Evolutionary conservation across 2,888 invertebrate genomes (phyloP).

Genomic region (Melieria crassipennis): DNA sequence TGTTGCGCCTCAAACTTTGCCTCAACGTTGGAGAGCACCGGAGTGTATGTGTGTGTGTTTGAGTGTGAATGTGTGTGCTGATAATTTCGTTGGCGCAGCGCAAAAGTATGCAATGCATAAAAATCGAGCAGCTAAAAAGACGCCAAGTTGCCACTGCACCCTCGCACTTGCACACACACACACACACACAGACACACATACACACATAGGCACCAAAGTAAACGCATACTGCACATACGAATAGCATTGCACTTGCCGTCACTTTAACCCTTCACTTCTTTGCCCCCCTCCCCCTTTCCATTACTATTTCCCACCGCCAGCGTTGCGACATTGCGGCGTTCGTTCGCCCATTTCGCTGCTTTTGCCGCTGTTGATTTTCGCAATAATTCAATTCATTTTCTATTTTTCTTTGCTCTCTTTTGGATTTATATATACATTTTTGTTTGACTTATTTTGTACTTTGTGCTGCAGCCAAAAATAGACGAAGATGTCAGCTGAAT

Average conservation of each 20-base stretch:
- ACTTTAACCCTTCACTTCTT: constrained; percentile 4
- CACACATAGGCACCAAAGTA: background rate
- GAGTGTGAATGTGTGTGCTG: constrained; percentile 9
- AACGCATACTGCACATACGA: constrained; percentile 3
- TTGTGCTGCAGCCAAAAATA: constrained; percentile 23
- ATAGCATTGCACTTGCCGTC: constrained; percentile 24
- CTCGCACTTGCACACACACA: background rate
- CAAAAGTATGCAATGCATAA: constrained; percentile 44
- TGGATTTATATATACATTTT: constrained; percentile 12
- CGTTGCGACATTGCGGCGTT: background rate
- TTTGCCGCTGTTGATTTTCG: constrained; percentile 47
- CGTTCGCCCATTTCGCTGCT: constrained; percentile 2
- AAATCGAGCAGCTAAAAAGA: constrained; percentile 32
- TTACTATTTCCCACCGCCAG: background rate
- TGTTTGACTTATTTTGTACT: background rate
- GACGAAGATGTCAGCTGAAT: constrained; percentile 16
- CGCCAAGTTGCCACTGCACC: constrained; percentile 15
- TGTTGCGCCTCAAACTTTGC: no score
- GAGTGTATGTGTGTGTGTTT: background rate
- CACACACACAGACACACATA: background rate
- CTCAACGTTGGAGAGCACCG: no score
- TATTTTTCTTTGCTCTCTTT: constrained; percentile 55
- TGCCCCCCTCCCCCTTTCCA: background rate
- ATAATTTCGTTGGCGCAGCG: constrained; percentile 28
- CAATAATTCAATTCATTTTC: constrained; percentile 63